Evolutionary conservation across 2,113 vertebrate species (phyloP), one percentile per base, ranked within the genome.

Genomic region (Ginglymostoma cirratum): DNA sequence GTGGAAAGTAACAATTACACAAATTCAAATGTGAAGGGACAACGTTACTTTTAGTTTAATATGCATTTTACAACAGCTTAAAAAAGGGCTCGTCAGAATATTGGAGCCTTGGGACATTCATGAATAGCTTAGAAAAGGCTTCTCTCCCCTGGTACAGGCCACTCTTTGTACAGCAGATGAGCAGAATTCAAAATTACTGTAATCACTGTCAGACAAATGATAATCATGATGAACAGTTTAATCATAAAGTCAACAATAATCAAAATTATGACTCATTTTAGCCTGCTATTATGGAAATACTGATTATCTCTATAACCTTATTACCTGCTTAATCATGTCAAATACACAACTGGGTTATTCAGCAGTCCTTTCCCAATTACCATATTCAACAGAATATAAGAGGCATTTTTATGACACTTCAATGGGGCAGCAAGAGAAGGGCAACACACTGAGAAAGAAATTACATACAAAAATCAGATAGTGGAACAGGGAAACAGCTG

Each of bases 171-270:
- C 61, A 94, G 38, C 19, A 67, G 90, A 94, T 38, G 61, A 94
- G 30, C 66, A 69, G 92, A 94, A 94, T 42, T 69, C n/a, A 38
- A 94, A 94, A 94, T 69, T 67, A 94, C 66, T 94, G n/a, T 94
- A 94, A 94, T 94, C 38, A 70, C 61, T 94, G 65, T 27, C 55
- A 45, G 66, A 69, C 92, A 94, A 94, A 94, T 69, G 48, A 90
- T 90, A 90, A 90, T 61, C 80, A 87, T 87, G 87, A 90, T 90
- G 87, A 90, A 90, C 87, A 61, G 87, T 90, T 55, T 69, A 94
- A 69, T 69, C 92, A 94, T 94, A 69, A 42, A 69, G 61, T 69
- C 92, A 94, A 94, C 66, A 94, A 94, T 94, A 69, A 94, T 94
- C 65, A 42, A 94, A 67, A 67, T 93, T 48, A 61, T 90, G 87